Percentiles rank a stretch among this genome's conserved stretches.
Evolutionary conservation across 2,113 vertebrate species (phyloP).

Genomic region (Elephantulus edwardii): DNA sequence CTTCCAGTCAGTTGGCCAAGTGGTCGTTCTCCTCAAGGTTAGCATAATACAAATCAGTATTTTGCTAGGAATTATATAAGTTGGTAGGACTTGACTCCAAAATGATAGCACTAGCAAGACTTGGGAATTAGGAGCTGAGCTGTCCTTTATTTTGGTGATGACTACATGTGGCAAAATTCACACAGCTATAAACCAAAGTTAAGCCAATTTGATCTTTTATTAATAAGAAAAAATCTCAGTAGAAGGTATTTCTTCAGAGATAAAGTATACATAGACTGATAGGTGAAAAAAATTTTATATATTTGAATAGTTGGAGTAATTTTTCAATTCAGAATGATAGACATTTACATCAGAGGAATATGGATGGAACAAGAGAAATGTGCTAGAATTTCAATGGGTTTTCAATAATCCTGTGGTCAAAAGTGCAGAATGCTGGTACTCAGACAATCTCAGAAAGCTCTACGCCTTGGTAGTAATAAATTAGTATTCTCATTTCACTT

Average conservation of each 20-base stretch:
- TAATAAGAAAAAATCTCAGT: background rate
- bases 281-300: background rate
- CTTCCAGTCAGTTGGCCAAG: no score
- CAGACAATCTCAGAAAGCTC: background rate
- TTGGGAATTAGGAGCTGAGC: background rate
- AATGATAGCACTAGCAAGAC: background rate
- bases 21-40: no score
- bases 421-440: background rate
- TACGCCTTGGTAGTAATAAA: background rate
- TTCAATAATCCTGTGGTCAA: background rate
- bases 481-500: background rate
- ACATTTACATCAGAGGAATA: background rate
- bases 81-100: background rate
- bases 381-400: background rate
- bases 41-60: background rate
- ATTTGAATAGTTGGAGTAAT: background rate
- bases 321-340: background rate
- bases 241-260: background rate
- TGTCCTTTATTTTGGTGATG: background rate
- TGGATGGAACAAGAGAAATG: background rate
- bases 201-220: background rate
- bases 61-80: background rate
- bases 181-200: background rate
- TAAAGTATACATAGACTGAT: background rate
- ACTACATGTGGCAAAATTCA: background rate